Base-by-base conservation (phyloP, 2,113 vertebrate species). In the Barnardius zonarius region DNA sequence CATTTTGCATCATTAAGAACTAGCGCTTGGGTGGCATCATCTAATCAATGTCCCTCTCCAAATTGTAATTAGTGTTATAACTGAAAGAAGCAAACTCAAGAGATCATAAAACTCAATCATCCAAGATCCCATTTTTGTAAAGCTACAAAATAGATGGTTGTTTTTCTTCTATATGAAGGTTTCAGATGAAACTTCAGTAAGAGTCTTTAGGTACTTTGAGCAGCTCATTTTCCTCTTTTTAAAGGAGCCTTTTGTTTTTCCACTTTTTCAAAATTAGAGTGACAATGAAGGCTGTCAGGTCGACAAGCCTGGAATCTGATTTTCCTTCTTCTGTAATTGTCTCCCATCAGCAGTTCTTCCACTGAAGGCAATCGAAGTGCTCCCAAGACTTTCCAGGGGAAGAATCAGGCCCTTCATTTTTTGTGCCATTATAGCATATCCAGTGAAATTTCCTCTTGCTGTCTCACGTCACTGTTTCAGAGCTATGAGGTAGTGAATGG, bases 11-110 rank as follows among this genome's bases (percentile, higher is more conserved):
- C 55, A 69, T 88, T 84, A 88, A 69, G 44, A 93, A 68, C 6
- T 30, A 17, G n/a, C 87, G 17, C 49, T 86, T 59, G 37, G 27
- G 43, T 85, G 49, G 68, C 52, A 74, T 78, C 89, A 66, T 63
- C 46, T 92, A 86, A 88, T 74, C 90, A 83, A 67, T 79, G 51
- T 59, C 25, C 54, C 35, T 67, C 6, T 75, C 61, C 52, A 68
- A 76, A 69, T 66, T 73, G 51, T 51, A 94, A 95, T 96, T 90
- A 94, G 52, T 86, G 41, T 78, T 90, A 82, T 46, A 77, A 86
- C 49, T 76, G 79, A 90, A 81, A 76, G 52, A 88, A 72, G 22
- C 2, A 88, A 96, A 87, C 30, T 77, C 31, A 86, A 87, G 61
- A 43, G 17, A 72, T 95, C 31, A 5, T 88, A 91, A 96, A 96